Conservation (phyloP, 2,113 vertebrate genomes). For the Marcusenius ussheri region DNA sequence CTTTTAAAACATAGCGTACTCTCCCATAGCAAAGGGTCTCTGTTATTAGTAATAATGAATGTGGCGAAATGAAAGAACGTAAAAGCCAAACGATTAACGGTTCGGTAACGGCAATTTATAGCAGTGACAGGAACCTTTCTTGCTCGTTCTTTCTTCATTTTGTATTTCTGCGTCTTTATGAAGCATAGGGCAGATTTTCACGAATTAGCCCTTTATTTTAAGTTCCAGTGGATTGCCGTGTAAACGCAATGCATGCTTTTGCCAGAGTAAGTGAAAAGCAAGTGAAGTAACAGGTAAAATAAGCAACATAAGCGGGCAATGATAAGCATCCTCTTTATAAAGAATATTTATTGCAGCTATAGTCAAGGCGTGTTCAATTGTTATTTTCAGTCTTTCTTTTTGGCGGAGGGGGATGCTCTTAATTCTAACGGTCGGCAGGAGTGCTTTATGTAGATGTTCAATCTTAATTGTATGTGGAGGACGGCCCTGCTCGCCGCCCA, state of each 20-base stretch:
- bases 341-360: background rate
- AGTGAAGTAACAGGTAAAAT: background rate
- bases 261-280: background rate
- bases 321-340: background rate
- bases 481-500: constrained; percentile 80
- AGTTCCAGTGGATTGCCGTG: background rate
- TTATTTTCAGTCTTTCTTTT: background rate
- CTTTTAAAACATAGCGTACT: background rate
- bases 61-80: background rate
- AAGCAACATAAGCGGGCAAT: background rate
- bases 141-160: background rate
- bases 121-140: background rate
- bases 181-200: background rate
- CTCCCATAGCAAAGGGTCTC: background rate
- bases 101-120: background rate
- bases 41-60: background rate
- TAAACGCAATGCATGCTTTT: background rate
- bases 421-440: constrained; percentile 47
- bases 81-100: background rate
- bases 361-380: background rate
- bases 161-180: background rate
- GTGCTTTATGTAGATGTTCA: constrained; percentile 67
- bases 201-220: background rate
- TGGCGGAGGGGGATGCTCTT: constrained; percentile 44
- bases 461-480: constrained; percentile 69